Base-by-base conservation (phyloP, 2,888 invertebrate species). In the Myathropa florea region DNA sequence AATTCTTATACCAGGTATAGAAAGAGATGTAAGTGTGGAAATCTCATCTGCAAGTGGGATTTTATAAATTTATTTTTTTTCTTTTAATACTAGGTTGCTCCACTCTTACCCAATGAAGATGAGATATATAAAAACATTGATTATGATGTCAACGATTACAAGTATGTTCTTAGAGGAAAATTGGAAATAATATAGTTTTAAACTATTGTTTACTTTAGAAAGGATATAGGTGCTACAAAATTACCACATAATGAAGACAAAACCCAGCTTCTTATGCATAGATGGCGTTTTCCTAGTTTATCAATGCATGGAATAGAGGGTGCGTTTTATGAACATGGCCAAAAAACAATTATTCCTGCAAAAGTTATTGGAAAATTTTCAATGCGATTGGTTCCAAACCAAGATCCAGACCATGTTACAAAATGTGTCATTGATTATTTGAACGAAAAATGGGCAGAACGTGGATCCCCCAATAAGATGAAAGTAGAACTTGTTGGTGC, bases 361-460 rank as follows among this genome's bases (percentile, higher is more conserved):
- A 97, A 97, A 93, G 98, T 99, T 0, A 96, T 95, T 90, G 99
- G 99, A 24, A 99, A 99, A 93, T 99, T 99, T 93, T 99, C 99
- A 0, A 96, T 99, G 88, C 95, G 99, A 72, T 95, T 98, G 89
- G 99, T 99, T n/a, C 99, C 99, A 0, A 94, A 99, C 92, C 98
- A 98, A 94, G 94, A 95, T 71, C 98, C 98, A 0, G 95, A 95
- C 3, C 95, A 96, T 89, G 95, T 98, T n/a, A 96, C 96, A 89
- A 94, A 96, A 89, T 94, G 95, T 85, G 98, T 99, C 9, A 94
- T 94, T 53, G 94, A 95, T 68, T 96, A 97, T 92, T 90, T 99
- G 68, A 94, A 97, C 83, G 94, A 95, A 82, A 94, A 95, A 92
- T 98, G 97, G 96, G 93, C 94, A 4, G 94, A 95, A 88, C 94